Conservation (phyloP, 2,888 invertebrate genomes). For the Parasteatoda lunata region DNA sequence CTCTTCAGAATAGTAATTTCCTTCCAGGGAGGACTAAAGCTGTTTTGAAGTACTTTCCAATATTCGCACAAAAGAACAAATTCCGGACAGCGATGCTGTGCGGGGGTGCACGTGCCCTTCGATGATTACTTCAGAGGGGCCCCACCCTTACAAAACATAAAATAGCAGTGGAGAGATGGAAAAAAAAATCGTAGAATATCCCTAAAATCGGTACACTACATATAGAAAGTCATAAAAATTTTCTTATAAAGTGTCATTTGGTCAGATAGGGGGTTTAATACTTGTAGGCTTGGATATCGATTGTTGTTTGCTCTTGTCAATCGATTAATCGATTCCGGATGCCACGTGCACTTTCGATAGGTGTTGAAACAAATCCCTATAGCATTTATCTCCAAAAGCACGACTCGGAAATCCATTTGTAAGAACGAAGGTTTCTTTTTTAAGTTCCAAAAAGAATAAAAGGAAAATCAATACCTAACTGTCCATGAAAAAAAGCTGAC, state of each 20-base stretch:
- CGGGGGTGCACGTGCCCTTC: conserved; percentile 43
- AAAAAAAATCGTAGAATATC: conserved; percentile 41
- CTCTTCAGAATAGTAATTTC: conserved; percentile 67
- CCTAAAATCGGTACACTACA: conserved; percentile 50
- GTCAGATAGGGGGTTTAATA: conserved; percentile 40
- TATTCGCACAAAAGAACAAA: conserved; percentile 67
- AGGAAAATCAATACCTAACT: background rate
- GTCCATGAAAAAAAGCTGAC: background rate
- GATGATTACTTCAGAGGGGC: conserved; percentile 48
- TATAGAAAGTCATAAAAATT: conserved; percentile 64
- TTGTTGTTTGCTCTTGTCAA: conserved; percentile 32
- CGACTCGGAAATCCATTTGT: conserved; percentile 29
- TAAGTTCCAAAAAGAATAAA: background rate
- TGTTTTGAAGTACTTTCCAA: conserved; percentile 68
- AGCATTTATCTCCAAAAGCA: conserved; percentile 23
- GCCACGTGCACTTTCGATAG: conserved; percentile 29
- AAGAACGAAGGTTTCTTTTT: background rate
- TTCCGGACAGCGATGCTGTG: conserved; percentile 55
- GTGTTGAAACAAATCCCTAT: conserved; percentile 47
- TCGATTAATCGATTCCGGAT: conserved; percentile 53
- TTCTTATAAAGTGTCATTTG: conserved; percentile 62
- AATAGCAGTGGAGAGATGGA: conserved; percentile 22
- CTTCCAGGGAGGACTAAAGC: conserved; percentile 56
- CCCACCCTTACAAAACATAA: conserved; percentile 41
- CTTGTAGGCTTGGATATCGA: conserved; percentile 45